A percentile compares a stretch with the other conserved stretches of the same genome.
phyloP scores from a whole-genome alignment of 2,888 invertebrate genomes.

The Petrolisthes manimaculis region DNA sequence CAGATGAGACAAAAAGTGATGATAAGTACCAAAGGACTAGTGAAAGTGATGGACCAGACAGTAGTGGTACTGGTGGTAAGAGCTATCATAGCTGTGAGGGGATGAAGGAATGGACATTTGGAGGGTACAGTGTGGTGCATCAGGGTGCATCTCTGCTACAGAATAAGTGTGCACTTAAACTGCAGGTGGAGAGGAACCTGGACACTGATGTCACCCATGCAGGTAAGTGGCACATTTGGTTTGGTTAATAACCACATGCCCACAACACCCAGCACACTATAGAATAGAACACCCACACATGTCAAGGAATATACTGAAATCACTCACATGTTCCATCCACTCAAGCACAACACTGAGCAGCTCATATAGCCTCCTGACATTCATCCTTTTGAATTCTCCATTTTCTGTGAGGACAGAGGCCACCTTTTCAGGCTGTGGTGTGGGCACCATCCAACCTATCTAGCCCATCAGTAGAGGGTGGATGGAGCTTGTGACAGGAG shows the following conservation, averaged over 20 bases:
- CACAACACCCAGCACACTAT: constrained; percentile 1
- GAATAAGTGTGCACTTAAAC: constrained; percentile 83
- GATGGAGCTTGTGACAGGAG: no score
- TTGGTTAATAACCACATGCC: not conserved
- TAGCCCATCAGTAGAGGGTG: no score
- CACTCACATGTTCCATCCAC: not conserved
- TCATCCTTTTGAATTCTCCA: no score
- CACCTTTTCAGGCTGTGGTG: no score
- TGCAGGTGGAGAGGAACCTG: constrained; percentile 87
- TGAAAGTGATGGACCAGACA: not conserved
- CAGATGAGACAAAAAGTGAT: not conserved
- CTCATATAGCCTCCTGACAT: no score
- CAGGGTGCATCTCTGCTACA: constrained; percentile 81
- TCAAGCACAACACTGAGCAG: no score
- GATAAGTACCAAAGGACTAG: not conserved
- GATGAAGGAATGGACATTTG: constrained; percentile 69
- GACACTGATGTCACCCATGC: constrained; percentile 74
- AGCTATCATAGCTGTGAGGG: constrained; percentile 68
- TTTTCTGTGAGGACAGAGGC: no score
- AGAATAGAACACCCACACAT: constrained; percentile 73
- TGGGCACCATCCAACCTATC: no score
- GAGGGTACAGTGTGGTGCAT: constrained; percentile 73
- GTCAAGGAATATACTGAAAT: not conserved
- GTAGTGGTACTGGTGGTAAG: not conserved
- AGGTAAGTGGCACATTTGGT: constrained; percentile 65